phyloP scores from a whole-genome alignment of 1,140 invertebrate genomes.

The Chionoecetes opilio region DNA sequence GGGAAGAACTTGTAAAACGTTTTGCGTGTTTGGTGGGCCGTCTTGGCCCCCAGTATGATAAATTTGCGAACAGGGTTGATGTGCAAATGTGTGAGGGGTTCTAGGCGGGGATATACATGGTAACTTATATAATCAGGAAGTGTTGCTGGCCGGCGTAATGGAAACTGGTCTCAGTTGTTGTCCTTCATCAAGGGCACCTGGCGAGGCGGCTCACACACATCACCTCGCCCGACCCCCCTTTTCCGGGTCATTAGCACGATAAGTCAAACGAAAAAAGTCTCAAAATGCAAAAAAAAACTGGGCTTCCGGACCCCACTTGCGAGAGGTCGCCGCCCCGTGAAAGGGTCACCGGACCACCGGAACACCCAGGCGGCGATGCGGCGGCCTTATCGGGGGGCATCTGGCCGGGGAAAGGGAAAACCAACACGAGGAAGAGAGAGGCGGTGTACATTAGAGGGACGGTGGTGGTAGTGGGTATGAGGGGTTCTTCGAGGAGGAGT shows the following conservation, averaged over 20 bases:
- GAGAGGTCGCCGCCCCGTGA: neutral
- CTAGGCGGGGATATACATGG: neutral
- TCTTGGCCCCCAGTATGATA: neutral
- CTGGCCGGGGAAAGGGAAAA: neutral
- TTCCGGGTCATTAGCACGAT: neutral
- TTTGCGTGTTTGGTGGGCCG: neutral
- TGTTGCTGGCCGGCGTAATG: neutral
- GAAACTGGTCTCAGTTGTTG: neutral
- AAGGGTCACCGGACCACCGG: neutral
- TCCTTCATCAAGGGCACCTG: neutral
- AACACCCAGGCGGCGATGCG: neutral
- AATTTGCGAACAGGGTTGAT: neutral
- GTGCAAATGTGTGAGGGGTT: neutral
- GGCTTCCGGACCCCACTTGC: neutral
- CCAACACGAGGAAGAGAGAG: neutral
- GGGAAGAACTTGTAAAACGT: neutral
- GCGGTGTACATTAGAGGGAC: neutral
- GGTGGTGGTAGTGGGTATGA: neutral
- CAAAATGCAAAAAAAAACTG: constrained; percentile 14
- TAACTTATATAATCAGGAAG: neutral
- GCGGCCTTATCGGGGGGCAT: neutral
- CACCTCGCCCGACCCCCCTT: neutral
- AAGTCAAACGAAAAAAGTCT: neutral
- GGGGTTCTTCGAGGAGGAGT: neutral
- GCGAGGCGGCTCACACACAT: neutral